Conservation (phyloP, 2,888 invertebrate genomes). For the Drosophila kambysellisi region DNA sequence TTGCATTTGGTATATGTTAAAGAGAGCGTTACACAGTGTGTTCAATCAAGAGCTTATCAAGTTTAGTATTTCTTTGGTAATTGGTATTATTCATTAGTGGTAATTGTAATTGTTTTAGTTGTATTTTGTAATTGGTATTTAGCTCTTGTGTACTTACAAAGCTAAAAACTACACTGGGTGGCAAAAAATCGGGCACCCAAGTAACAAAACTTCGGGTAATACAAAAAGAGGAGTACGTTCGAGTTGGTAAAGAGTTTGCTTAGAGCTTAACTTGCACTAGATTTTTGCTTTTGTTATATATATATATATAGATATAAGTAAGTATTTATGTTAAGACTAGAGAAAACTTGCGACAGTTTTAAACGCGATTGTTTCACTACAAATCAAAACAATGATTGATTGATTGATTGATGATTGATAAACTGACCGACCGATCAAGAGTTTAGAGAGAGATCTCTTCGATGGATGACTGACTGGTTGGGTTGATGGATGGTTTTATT, state of each 20-base stretch:
- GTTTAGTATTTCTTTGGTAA: slow-evolving; percentile 23
- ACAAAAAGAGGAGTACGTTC: slow-evolving; percentile 29
- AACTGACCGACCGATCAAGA: slow-evolving; percentile 21
- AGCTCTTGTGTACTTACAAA: slow-evolving; percentile 73
- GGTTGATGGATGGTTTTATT: slow-evolving; percentile 27
- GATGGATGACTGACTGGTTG: slow-evolving; percentile 36
- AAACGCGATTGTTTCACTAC: slow-evolving; percentile 41
- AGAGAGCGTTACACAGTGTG: slow-evolving; percentile 39
- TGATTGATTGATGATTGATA: slow-evolving; percentile 39
- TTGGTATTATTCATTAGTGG: too few species aligned
- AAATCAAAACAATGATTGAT: slow-evolving; percentile 58
- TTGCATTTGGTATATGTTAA: slow-evolving; percentile 28
- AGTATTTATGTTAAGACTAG: slow-evolving; percentile 50
- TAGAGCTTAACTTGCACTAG: slow-evolving; percentile 71
- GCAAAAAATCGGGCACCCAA: slow-evolving; percentile 57
- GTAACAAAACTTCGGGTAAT: slow-evolving; percentile 50
- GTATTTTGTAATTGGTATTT: slow-evolving; percentile 19
- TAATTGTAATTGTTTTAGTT: slow-evolving; percentile 26
- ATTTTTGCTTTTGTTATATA: slow-evolving; percentile 20
- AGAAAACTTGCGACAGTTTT: slow-evolving; percentile 39
- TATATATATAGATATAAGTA: slow-evolving; percentile 35
- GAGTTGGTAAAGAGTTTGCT: slow-evolving; percentile 45
- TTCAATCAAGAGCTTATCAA: slow-evolving; percentile 21
- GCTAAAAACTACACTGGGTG: slow-evolving; percentile 67
- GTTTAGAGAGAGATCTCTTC: background rate